Base-by-base conservation (phyloP, 2,113 vertebrate species). In the Ovibos moschatus region DNA sequence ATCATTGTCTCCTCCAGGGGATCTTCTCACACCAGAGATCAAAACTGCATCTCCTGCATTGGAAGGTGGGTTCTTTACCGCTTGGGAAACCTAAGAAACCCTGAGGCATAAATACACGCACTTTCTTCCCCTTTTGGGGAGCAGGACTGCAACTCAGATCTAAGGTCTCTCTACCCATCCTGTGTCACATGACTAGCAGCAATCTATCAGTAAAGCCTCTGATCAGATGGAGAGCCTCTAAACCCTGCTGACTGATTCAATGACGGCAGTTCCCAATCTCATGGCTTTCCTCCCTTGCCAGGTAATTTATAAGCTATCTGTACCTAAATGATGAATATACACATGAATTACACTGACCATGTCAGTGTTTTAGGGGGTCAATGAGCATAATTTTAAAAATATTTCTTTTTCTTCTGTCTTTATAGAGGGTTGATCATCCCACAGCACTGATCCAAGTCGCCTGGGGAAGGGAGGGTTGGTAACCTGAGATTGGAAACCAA, bases 191-290 rank as follows among this genome's bases (percentile, higher is more conserved):
- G 19, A 5, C 76, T 21, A 6, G 53, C 4, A 67, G 19, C 28
- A 25, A 13, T 23, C 47, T 45, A 8, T 43, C 4, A 14, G 19
- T 11, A 10, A 23, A 28, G 19, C 14, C 43, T 64, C 15, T 13
- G 2, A 7, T 16, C 4, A 5, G 17, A 60, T 7, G 23, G 33
- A 51, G 33, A 12, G n/a, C 33, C 28, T 79, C 36, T 60, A 27
- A 51, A 7, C n/a, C 27, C 14, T 30, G 0, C 7, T 2, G 1
- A 28, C 3, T 27, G 45, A 43, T 21, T 45, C 17, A 25, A 6
- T 17, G 13, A 62, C 3, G 0, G 25, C 9, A 53, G 27, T 21
- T 90, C 14, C 62, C 62, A 16, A 8, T 64, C 7, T 30, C 30
- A 28, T 25, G 17, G 25, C 3, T 53, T 83, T 16, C 67, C 16